These are phyloP conservation scores for Micromesistius poutassou DNA, from an alignment of 2,797 vertebrate genomes.

Conservation along the genomic window DNA sequence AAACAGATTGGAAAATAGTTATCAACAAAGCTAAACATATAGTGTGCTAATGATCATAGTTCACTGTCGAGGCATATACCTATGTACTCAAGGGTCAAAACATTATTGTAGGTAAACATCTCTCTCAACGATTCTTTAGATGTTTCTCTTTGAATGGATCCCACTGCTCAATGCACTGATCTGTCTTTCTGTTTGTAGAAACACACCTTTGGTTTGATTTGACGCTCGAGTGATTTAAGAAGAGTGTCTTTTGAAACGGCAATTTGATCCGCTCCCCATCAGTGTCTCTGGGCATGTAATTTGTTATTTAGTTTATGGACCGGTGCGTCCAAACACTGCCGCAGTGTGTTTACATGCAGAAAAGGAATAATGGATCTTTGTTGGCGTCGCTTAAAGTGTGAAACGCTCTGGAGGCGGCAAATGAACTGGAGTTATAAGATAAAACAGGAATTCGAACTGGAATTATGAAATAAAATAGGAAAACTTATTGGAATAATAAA, in stretches of 20 bases:
- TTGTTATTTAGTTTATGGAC: background rate
- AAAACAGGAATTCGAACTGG: background rate
- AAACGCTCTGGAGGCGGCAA: background rate
- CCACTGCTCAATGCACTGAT: background rate
- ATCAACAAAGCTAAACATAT: background rate
- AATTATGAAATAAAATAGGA: background rate
- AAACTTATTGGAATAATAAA: background rate
- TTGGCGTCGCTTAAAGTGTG: background rate
- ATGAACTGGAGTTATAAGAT: background rate
- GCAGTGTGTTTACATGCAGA: background rate
- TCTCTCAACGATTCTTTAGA: background rate
- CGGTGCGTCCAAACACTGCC: background rate
- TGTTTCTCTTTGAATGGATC: background rate
- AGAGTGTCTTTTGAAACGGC: background rate
- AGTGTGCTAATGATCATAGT: background rate
- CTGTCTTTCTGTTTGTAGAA: background rate
- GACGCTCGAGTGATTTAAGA: too few species aligned
- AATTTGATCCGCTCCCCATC: background rate
- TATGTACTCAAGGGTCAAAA: background rate
- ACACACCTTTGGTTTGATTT: slow-evolving; percentile 1
- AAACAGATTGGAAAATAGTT: background rate
- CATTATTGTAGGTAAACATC: background rate
- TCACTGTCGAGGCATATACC: background rate
- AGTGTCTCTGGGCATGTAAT: background rate
- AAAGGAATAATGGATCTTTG: background rate